Percentiles rank a stretch among this genome's conserved stretches.
Evolutionary conservation across 2,797 vertebrate genomes (phyloP).

Genomic region (Melanotaenia parkinsoni): DNA sequence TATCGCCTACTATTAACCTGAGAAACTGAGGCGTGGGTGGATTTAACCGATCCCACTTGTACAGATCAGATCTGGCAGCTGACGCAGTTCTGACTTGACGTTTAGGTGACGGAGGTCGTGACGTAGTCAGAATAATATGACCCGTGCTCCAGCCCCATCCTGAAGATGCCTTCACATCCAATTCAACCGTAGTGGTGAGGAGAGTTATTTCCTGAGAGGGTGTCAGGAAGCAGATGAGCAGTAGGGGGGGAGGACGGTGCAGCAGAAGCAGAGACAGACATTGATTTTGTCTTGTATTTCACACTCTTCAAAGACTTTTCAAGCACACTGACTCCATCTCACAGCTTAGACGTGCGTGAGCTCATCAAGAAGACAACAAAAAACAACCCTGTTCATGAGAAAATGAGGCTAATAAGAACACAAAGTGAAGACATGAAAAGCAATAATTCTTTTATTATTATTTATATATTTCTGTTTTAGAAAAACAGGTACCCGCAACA

Average conservation of each 20-base stretch:
- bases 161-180: slow-evolving; percentile 29
- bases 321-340: slow-evolving; percentile 31
- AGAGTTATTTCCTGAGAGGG: slow-evolving; percentile 13
- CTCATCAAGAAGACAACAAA: slow-evolving; percentile 17
- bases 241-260: not conserved
- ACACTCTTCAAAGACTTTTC: slow-evolving; percentile 55
- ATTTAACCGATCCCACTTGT: not conserved
- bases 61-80: slow-evolving; percentile 12
- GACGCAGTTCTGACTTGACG: slow-evolving; percentile 45
- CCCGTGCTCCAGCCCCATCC: not conserved
- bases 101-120: slow-evolving; percentile 20
- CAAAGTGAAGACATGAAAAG: slow-evolving; percentile 6
- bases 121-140: slow-evolving; percentile 25
- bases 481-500: not conserved
- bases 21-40: slow-evolving; percentile 5
- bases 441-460: not conserved
- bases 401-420: slow-evolving; percentile 26
- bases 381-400: slow-evolving; percentile 19
- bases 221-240: slow-evolving; percentile 26
- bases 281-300: slow-evolving; percentile 58
- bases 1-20: slow-evolving; percentile 5
- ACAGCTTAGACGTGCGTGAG: slow-evolving; percentile 21
- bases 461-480: not conserved
- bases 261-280: slow-evolving; percentile 24
- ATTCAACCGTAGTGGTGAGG: slow-evolving; percentile 15